Conservation (phyloP, 30 jellyfish, hydroid and myxozoan genomes). For the Aurelia sp. region DNA sequence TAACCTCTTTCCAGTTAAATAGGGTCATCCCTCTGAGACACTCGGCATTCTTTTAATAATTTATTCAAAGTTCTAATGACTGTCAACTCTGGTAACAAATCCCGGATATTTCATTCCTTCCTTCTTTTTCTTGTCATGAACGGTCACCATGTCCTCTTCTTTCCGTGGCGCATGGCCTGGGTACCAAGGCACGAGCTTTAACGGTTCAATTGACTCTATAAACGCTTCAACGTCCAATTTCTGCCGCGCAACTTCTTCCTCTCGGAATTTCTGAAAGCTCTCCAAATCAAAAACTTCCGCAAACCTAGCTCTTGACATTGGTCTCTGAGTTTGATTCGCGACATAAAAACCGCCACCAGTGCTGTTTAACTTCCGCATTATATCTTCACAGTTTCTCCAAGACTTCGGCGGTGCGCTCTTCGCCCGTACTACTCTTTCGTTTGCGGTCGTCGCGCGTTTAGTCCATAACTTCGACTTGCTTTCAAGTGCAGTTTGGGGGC, state of each 20-base stretch:
- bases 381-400: conserved; percentile 62
- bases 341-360: conserved; percentile 57
- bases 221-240: conserved; percentile 56
- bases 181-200: conserved; percentile 48
- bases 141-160: background rate
- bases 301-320: conserved; percentile 58
- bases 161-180: conserved; percentile 38
- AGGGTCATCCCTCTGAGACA: too few species aligned
- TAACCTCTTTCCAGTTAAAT: too few species aligned
- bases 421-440: conserved; percentile 66
- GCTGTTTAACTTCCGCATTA: conserved; percentile 44
- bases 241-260: conserved; percentile 66
- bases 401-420: conserved; percentile 65
- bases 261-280: conserved; percentile 51
- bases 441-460: conserved; percentile 54
- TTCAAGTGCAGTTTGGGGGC: conserved; percentile 75
- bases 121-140: background rate
- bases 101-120: conserved; percentile 4
- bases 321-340: conserved; percentile 19
- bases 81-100: conserved; percentile 48
- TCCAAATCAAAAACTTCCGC: conserved; percentile 59
- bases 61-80: background rate
- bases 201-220: conserved; percentile 36
- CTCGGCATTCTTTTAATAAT: too few species aligned
- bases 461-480: conserved; percentile 41